phyloP scores from a whole-genome alignment of 1,140 invertebrate species.

The Drosophila kikkawai region DNA sequence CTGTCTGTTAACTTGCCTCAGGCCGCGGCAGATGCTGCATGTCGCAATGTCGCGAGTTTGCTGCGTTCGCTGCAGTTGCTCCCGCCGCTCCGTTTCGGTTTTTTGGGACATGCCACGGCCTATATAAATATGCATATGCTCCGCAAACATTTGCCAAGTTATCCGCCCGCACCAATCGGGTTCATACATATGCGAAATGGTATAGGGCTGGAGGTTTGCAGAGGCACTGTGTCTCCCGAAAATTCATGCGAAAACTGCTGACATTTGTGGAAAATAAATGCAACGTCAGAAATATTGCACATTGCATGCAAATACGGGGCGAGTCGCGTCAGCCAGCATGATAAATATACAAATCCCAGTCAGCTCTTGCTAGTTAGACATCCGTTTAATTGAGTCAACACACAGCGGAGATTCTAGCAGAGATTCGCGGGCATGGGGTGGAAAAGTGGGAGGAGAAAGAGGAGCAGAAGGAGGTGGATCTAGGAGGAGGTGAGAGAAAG shows the following conservation, averaged over 20 bases:
- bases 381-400: slow-evolving; percentile 80
- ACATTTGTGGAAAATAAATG: slow-evolving; percentile 77
- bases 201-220: neutral
- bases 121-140: slow-evolving; percentile 80
- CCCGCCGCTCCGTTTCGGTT: neutral
- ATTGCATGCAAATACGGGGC: slow-evolving; percentile 70
- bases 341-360: slow-evolving; percentile 75
- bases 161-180: slow-evolving; percentile 21
- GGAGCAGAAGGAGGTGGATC: neutral
- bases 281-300: slow-evolving; percentile 73
- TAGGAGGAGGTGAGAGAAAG: neutral
- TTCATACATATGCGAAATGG: slow-evolving; percentile 6
- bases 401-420: slow-evolving; percentile 22
- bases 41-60: slow-evolving; percentile 6
- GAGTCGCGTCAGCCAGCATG: slow-evolving; percentile 46
- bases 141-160: slow-evolving; percentile 71
- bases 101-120: slow-evolving; percentile 51
- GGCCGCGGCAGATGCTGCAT: slow-evolving; percentile 21
- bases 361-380: slow-evolving; percentile 60
- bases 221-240: slow-evolving; percentile 6
- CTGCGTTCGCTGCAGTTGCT: slow-evolving; percentile 7
- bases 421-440: neutral
- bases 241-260: slow-evolving; percentile 80
- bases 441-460: neutral
- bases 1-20: slow-evolving; percentile 31